Conservation (phyloP, 2,888 invertebrate genomes). For the Athalia cordata region DNA sequence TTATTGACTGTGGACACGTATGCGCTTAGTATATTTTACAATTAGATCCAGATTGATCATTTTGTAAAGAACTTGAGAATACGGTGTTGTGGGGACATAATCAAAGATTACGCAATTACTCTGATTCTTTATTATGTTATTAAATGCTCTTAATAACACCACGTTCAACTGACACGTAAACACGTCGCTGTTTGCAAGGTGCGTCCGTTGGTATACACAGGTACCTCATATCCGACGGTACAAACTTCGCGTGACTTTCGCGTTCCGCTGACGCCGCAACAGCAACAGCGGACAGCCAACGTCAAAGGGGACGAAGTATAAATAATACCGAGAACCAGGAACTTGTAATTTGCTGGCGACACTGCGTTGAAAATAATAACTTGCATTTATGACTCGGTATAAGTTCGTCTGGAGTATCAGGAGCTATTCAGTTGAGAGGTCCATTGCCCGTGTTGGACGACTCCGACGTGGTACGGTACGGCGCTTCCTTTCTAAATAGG, state of each 20-base stretch:
- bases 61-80: background rate
- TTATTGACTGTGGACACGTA: background rate
- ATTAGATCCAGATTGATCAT: too few relatives aligned
- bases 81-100: background rate
- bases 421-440: background rate
- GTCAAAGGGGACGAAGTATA: background rate
- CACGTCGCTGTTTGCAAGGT: conserved; percentile 6
- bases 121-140: conserved; percentile 14
- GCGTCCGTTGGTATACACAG: conserved; percentile 3
- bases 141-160: conserved; percentile 26
- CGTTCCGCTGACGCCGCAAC: conserved; percentile 22
- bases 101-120: conserved; percentile 29
- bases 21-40: background rate
- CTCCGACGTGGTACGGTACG: too few relatives aligned
- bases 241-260: conserved; percentile 23
- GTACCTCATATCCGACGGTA: background rate
- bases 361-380: conserved; percentile 52
- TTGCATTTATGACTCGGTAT: conserved; percentile 48
- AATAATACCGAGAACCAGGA: conserved; percentile 47
- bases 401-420: too few relatives aligned
- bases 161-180: conserved; percentile 29
- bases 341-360: conserved; percentile 53
- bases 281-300: background rate
- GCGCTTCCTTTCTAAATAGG: conserved; percentile 31
- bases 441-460: background rate